A percentile compares a stretch with the other conserved stretches of the same genome.
These are phyloP conservation scores for Anguilla marmorata DNA, from an alignment of 2,797 vertebrate genomes.

Conservation along the genomic window DNA sequence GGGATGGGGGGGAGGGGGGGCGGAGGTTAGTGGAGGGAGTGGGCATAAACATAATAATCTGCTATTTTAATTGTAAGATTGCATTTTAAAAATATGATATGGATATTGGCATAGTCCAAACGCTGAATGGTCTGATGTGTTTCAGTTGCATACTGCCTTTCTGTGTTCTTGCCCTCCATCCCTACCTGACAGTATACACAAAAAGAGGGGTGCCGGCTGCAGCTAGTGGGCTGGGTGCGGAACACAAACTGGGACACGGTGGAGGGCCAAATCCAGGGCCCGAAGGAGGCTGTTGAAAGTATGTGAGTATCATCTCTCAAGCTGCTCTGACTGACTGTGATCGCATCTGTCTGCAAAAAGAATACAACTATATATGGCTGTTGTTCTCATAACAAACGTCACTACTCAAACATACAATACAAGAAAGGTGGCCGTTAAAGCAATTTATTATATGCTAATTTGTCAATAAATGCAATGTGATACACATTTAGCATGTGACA, in stretches of 20 bases:
- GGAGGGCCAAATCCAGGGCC: constrained; percentile 57
- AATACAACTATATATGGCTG: background rate
- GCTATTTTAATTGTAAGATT: background rate
- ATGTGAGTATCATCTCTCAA: constrained; percentile 51
- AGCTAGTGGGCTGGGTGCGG: constrained; percentile 60
- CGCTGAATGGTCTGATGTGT: background rate
- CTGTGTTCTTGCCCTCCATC: background rate
- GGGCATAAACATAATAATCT: background rate
- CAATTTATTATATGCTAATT: background rate
- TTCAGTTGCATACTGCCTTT: background rate
- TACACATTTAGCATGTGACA: background rate
- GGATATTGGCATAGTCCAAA: background rate
- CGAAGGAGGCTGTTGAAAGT: constrained; percentile 52
- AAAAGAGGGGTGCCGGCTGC: constrained; percentile 51
- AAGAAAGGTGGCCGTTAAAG: background rate
- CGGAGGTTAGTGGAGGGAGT: background rate
- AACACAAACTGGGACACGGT: constrained; percentile 57
- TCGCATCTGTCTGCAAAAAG: background rate
- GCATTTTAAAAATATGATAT: background rate
- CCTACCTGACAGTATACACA: constrained; percentile 53
- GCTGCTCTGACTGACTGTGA: background rate
- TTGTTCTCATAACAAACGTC: background rate
- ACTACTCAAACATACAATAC: background rate
- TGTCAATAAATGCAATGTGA: background rate
- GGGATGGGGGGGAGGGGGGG: too few relatives aligned